Percentiles rank a stretch among this genome's conserved stretches.
phyloP scores from a whole-genome alignment of 2,888 invertebrate genomes.

The Polydrusus pterygomalis region DNA sequence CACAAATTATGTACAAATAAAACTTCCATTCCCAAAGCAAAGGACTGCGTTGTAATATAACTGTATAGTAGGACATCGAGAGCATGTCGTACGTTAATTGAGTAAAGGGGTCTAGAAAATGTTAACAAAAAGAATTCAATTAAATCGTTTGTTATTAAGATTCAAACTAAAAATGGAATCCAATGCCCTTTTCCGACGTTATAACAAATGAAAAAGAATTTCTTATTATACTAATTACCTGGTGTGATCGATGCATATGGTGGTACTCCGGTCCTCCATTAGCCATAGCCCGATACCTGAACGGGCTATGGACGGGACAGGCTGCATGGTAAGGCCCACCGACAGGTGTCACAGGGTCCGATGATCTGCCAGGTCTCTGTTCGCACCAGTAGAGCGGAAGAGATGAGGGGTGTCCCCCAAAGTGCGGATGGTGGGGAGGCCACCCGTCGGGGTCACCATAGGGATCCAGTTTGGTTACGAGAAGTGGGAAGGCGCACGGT shows the following conservation, averaged over 20 bases:
- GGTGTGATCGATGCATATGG: slow-evolving; percentile 67
- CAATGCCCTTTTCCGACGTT: too few species aligned
- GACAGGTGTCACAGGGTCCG: slow-evolving; percentile 75
- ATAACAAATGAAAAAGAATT: too few species aligned
- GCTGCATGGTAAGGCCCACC: slow-evolving; percentile 73
- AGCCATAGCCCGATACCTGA: slow-evolving; percentile 75
- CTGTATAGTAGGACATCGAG: background rate
- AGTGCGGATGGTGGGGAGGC: slow-evolving; percentile 59
- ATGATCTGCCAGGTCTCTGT: slow-evolving; percentile 70
- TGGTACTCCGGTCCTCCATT: slow-evolving; percentile 74
- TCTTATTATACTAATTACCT: slow-evolving; percentile 55
- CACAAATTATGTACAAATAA: slow-evolving; percentile 19
- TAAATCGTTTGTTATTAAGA: too few species aligned
- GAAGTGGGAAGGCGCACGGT: background rate
- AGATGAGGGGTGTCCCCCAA: slow-evolving; percentile 66
- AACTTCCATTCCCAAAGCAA: background rate
- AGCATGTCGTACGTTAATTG: slow-evolving; percentile 1
- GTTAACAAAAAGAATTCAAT: background rate
- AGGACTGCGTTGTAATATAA: slow-evolving; percentile 9
- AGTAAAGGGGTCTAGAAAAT: too few species aligned
- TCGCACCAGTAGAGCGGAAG: slow-evolving; percentile 67
- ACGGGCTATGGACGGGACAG: slow-evolving; percentile 86
- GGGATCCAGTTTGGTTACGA: slow-evolving; percentile 55
- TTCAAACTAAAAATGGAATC: too few species aligned
- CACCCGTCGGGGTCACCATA: slow-evolving; percentile 58